These are phyloP conservation scores for Megaceryle maxima DNA, from an alignment of 2,113 vertebrate species.

Conservation along the genomic window DNA sequence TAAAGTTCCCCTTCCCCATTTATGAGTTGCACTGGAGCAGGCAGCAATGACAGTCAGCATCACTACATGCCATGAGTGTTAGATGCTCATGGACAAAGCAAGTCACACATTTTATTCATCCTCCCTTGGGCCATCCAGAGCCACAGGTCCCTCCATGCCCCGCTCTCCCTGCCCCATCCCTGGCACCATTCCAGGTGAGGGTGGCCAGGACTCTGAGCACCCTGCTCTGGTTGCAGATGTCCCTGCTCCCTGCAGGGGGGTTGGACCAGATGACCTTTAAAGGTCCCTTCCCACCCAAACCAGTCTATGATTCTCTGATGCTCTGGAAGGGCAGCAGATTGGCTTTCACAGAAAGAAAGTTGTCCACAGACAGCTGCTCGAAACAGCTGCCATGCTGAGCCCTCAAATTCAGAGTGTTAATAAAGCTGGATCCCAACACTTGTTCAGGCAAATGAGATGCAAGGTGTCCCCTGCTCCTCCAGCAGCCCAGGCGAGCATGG, in stretches of 20 bases:
- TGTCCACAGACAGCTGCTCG: neutral
- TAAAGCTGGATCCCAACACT: neutral
- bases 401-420: neutral
- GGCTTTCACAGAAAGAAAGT: neutral
- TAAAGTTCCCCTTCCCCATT: neutral
- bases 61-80: accelerated
- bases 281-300: neutral
- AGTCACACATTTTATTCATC: accelerated
- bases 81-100: neutral
- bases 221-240: neutral
- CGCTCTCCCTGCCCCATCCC: neutral
- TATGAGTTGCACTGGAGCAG: neutral
- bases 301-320: too few species aligned
- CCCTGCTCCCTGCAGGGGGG: neutral
- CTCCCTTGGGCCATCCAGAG: accelerated
- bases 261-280: neutral
- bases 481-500: neutral
- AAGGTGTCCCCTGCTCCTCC: neutral
- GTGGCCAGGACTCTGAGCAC: neutral
- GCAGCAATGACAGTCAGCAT: neutral
- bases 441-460: neutral
- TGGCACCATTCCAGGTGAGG: neutral
- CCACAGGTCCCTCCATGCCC: accelerated
- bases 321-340: neutral
- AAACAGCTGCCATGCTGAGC: neutral